These are phyloP conservation scores for Notodonta ziczac DNA, from an alignment of 2,888 invertebrate genomes.

Conservation along the genomic window DNA sequence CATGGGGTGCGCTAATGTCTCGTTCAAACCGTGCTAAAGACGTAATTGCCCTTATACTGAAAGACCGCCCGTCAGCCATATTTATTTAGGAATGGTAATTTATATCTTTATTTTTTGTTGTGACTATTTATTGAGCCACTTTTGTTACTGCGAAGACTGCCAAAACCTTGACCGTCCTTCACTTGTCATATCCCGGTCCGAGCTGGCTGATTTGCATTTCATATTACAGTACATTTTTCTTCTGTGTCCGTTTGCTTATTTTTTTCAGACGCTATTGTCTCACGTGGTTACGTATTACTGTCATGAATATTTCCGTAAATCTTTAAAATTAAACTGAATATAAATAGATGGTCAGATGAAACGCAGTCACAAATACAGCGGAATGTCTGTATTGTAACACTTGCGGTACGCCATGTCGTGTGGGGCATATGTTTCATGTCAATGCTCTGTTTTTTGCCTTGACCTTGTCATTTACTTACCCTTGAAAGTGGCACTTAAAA, in stretches of 20 bases:
- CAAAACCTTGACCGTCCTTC: slow-evolving; percentile 40
- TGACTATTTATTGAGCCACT: slow-evolving; percentile 31
- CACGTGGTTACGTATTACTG: slow-evolving; percentile 1
- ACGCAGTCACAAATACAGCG: slow-evolving; percentile 13
- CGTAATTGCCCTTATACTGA: slow-evolving; percentile 54
- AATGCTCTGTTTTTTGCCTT: slow-evolving; percentile 42
- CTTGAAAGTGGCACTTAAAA: slow-evolving; percentile 33
- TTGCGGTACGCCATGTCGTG: slow-evolving; percentile 25
- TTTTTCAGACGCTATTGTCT: neutral
- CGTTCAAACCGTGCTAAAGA: slow-evolving; percentile 54
- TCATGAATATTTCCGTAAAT: slow-evolving; percentile 8
- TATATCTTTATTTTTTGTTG: slow-evolving; percentile 34
- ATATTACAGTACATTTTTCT: slow-evolving; percentile 9
- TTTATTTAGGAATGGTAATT: slow-evolving; percentile 45
- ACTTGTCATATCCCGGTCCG: slow-evolving; percentile 20
- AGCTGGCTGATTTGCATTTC: slow-evolving; percentile 19
- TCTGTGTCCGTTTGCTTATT: neutral
- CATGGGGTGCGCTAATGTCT: slow-evolving; percentile 57
- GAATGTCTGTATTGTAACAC: slow-evolving; percentile 24
- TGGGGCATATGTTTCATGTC: slow-evolving; percentile 46
- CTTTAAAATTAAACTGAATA: slow-evolving; percentile 7
- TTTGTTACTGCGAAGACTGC: slow-evolving; percentile 25
- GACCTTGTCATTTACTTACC: slow-evolving; percentile 43
- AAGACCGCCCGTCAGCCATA: slow-evolving; percentile 31
- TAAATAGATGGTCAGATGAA: slow-evolving; percentile 17